Evolutionary conservation across 2,113 vertebrate genomes (phyloP).

Genomic region (Bos indicus): DNA sequence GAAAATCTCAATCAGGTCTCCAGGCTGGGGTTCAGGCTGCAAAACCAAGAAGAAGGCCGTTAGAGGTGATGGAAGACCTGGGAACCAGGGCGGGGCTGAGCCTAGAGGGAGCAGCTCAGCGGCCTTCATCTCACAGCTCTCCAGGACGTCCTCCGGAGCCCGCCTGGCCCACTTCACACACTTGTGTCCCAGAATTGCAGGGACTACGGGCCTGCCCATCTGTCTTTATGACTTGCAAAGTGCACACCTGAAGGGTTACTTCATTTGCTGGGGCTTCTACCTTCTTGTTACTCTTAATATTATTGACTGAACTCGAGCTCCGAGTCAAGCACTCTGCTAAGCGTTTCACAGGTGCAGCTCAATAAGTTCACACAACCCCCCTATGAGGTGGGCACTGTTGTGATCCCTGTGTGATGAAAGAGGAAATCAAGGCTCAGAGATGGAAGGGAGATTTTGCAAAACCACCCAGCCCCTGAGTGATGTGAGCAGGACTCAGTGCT

Average conservation of each 20-base stretch:
- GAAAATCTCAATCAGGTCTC: conserved; percentile 89
- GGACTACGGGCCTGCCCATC: not conserved
- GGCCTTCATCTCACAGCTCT: not conserved
- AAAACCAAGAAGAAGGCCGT: conserved; percentile 7
- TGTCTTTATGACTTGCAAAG: not conserved
- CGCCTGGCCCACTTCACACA: no score
- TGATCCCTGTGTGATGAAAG: not conserved
- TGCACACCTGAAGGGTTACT: not conserved
- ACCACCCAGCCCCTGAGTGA: not conserved
- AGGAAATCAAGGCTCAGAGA: not conserved
- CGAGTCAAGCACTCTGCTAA: not conserved
- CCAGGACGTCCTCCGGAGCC: rapidly evolving
- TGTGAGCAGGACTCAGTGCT: not conserved
- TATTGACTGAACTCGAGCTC: not conserved
- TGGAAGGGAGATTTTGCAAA: not conserved
- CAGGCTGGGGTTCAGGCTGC: conserved; percentile 76
- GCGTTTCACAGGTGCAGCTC: not conserved
- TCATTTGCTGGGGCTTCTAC: not conserved
- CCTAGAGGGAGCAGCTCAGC: not conserved
- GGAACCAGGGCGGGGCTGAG: not conserved
- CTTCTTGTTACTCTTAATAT: not conserved
- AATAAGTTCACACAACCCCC: not conserved
- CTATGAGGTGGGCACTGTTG: not conserved
- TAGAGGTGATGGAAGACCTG: rapidly evolving
- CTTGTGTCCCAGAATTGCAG: not conserved